Conservation (phyloP, 2,113 vertebrate genomes). For the Seriola dumerili region DNA sequence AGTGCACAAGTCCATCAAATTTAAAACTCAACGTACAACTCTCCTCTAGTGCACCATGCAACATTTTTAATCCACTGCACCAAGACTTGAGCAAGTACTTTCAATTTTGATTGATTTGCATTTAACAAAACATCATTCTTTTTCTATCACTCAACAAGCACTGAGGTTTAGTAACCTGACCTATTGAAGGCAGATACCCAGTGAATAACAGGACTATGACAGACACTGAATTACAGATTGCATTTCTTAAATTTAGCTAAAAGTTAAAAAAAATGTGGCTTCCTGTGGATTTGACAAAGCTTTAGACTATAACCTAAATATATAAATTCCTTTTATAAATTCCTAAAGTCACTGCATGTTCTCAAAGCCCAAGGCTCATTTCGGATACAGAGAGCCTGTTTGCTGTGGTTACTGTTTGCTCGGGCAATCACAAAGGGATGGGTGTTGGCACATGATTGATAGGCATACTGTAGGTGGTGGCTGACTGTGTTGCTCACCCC, state of each 20-base stretch:
- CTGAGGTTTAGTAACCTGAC: background rate
- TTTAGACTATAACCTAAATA: background rate
- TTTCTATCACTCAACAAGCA: background rate
- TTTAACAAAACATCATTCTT: background rate
- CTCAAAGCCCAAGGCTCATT: background rate
- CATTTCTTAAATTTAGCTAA: background rate
- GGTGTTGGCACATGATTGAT: conserved; percentile 46
- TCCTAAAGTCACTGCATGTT: background rate
- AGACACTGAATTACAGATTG: background rate
- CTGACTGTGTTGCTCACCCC: conserved; percentile 89
- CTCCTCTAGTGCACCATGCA: background rate
- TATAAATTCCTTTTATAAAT: background rate
- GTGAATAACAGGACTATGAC: background rate
- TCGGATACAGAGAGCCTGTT: conserved; percentile 14
- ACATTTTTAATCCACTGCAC: background rate
- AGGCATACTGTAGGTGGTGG: conserved; percentile 55
- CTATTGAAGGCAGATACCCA: background rate
- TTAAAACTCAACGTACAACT: background rate
- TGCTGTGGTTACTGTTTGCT: background rate
- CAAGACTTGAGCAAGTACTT: background rate
- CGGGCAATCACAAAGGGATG: background rate
- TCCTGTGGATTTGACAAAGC: background rate
- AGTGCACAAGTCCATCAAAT: conserved; percentile 8
- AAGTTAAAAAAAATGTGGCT: too few relatives aligned
- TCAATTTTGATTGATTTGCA: background rate